phyloP scores from a whole-genome alignment of 2,113 vertebrate species.

The Notothenia coriiceps region DNA sequence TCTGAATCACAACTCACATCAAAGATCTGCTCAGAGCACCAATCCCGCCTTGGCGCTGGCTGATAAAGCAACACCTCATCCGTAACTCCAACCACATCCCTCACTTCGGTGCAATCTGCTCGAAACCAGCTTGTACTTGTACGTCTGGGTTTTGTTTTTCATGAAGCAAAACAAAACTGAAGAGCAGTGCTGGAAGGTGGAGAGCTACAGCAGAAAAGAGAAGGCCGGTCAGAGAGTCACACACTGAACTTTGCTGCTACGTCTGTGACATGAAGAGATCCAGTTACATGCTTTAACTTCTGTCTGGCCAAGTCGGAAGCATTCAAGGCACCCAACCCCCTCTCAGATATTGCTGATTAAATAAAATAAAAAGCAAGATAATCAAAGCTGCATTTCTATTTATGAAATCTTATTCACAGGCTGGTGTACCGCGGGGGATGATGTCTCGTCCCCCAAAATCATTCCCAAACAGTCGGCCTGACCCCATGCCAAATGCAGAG shows the following conservation, averaged over 20 bases:
- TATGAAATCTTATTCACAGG: slow-evolving; percentile 63
- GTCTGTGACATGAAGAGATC: slow-evolving; percentile 32
- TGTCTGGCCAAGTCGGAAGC: slow-evolving; percentile 61
- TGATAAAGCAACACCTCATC: slow-evolving; percentile 68
- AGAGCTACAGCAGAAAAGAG: slow-evolving; percentile 23
- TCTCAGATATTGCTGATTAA: slow-evolving; percentile 71
- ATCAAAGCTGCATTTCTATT: slow-evolving; percentile 69
- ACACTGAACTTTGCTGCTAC: slow-evolving; percentile 20
- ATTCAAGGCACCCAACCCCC: slow-evolving; percentile 55
- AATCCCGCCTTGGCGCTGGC: slow-evolving; percentile 26
- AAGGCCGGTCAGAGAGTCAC: neutral
- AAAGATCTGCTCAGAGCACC: slow-evolving; percentile 32
- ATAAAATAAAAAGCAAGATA: slow-evolving; percentile 66
- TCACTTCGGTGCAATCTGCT: slow-evolving; percentile 41
- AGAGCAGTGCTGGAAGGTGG: slow-evolving; percentile 8
- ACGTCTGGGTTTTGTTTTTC: slow-evolving; percentile 2
- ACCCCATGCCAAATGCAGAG: slow-evolving; percentile 59
- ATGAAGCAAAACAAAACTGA: slow-evolving; percentile 18
- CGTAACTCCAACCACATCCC: slow-evolving; percentile 48
- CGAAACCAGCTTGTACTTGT: slow-evolving; percentile 43
- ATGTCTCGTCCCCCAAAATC: slow-evolving; percentile 52
- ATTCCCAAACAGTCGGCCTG: slow-evolving; percentile 70
- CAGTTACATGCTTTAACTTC: slow-evolving; percentile 49
- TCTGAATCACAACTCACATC: slow-evolving; percentile 57
- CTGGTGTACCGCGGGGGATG: slow-evolving; percentile 31